Percentiles rank a stretch among this genome's conserved stretches.
Evolutionary conservation across 2,113 vertebrate species (phyloP).

Genomic region (Esox niger): DNA sequence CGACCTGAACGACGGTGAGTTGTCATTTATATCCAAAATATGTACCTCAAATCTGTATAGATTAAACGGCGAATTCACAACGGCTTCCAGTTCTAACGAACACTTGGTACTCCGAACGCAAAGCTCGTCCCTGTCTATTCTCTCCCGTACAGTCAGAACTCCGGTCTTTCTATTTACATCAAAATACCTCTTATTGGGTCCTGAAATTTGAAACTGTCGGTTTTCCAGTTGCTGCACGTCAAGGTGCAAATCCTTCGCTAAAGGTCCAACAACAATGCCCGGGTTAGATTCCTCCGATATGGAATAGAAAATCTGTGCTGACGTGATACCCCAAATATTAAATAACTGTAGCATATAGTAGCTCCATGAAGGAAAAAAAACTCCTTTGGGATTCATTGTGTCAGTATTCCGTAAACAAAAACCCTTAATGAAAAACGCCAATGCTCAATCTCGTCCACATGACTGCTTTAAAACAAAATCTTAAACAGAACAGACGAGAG

Average conservation of each 20-base stretch:
- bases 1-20: slow-evolving; percentile 71
- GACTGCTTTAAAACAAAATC: neutral
- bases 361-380: slow-evolving; percentile 29
- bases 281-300: slow-evolving; percentile 66
- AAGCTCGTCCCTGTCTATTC: slow-evolving; percentile 77
- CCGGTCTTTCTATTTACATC: slow-evolving; percentile 74
- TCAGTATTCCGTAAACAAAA: neutral
- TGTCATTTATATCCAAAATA: slow-evolving; percentile 82
- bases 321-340: slow-evolving; percentile 35
- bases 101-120: slow-evolving; percentile 72
- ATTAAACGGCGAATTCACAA: slow-evolving; percentile 76
- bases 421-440: neutral
- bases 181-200: slow-evolving; percentile 68
- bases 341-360: slow-evolving; percentile 31
- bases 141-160: slow-evolving; percentile 70
- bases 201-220: slow-evolving; percentile 72
- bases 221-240: slow-evolving; percentile 56
- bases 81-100: slow-evolving; percentile 73
- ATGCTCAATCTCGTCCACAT: slow-evolving; percentile 16
- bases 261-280: slow-evolving; percentile 66
- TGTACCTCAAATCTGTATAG: slow-evolving; percentile 74
- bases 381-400: slow-evolving; percentile 35
- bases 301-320: slow-evolving; percentile 61
- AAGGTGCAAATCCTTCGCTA: slow-evolving; percentile 71
- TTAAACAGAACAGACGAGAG: neutral